Base-by-base conservation (phyloP, 2,888 invertebrate species). In the Carterocephalus palaemon region DNA sequence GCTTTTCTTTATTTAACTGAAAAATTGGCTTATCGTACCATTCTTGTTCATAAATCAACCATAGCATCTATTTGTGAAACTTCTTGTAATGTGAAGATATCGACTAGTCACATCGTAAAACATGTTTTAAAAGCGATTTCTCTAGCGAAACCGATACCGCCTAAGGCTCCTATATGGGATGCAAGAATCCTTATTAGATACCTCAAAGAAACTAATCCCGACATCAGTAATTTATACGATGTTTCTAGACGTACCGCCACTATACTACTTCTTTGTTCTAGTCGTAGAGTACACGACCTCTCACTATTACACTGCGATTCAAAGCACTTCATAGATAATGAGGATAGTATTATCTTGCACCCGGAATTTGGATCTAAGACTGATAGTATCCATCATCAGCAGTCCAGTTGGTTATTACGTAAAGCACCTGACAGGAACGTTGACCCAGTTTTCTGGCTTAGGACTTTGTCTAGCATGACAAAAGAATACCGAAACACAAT, bases 301-400 rank as follows among this genome's bases (percentile, higher is more conserved):
- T 48, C 53, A 0, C 37, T 55, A 5, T 33, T 54, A 6, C 47
- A 46, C 24, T 22, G 28, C 13, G 41, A 49, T 12, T 5, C 24
- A 4, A 4, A 40, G 3, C 39, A 49, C 31, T 49, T 46, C 5
- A 19, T 46, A 3, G 49, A 51, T 43, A 34, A 43, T 1, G 16
- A 3, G 8, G 19, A 46, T 13, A 39, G 31, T 0, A 48, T 57
- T 12, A 49, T 29, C 0, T 38, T 57, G 22, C 49, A 48, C n/a
- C 52, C 53, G 0, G 19, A 23, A 5, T 56, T 53, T 9, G 53
- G 52, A 4, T 56, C 51, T 0, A 56, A 56, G 34, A 53, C n/a
- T n/a, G n/a, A n/a, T n/a, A n/a, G n/a, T n/a, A n/a, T n/a, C n/a
- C n/a, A n/a, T n/a, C n/a, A n/a, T n/a, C n/a, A n/a, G n/a, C n/a